phyloP scores from a whole-genome alignment of 2,113 vertebrate species.

The Plecotus auritus region DNA sequence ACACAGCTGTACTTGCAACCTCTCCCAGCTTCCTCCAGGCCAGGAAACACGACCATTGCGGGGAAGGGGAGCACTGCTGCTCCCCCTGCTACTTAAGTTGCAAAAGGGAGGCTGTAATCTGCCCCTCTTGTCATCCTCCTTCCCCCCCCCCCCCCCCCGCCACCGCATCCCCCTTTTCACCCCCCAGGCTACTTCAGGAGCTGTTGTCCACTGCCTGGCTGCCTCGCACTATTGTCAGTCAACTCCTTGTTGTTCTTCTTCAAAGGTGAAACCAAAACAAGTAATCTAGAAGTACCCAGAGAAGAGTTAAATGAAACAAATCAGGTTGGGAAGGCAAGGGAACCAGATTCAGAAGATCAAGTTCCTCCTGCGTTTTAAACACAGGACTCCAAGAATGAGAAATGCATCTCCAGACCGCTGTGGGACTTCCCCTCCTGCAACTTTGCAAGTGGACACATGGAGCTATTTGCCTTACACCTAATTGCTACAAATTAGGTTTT shows the following conservation, averaged over 20 bases:
- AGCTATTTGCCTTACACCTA: constrained; percentile 45
- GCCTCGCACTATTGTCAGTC: not conserved
- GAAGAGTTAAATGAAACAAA: not conserved
- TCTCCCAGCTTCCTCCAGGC: not conserved
- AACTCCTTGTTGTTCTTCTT: not conserved
- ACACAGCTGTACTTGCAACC: not conserved
- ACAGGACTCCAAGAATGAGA: not conserved
- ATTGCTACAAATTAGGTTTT: constrained; percentile 36
- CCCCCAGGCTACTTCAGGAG: not conserved
- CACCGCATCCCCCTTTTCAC: fast-evolving
- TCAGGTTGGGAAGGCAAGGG: not conserved
- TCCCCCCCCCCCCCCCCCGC: too few relatives aligned
- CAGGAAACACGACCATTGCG: too few relatives aligned
- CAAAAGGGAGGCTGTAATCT: not conserved
- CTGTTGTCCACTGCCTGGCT: fast-evolving
- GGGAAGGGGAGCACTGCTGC: too few relatives aligned
- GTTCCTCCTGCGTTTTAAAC: constrained; percentile 25
- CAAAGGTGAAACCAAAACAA: not conserved
- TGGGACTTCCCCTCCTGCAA: not conserved
- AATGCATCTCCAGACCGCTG: not conserved
- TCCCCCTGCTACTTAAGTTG: not conserved
- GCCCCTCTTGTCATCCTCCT: too few relatives aligned
- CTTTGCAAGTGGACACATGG: not conserved
- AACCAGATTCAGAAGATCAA: not conserved
- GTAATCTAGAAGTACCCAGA: not conserved